phyloP scores from a whole-genome alignment of 2,797 vertebrate genomes.

The Heteromormyrus szaboi region DNA sequence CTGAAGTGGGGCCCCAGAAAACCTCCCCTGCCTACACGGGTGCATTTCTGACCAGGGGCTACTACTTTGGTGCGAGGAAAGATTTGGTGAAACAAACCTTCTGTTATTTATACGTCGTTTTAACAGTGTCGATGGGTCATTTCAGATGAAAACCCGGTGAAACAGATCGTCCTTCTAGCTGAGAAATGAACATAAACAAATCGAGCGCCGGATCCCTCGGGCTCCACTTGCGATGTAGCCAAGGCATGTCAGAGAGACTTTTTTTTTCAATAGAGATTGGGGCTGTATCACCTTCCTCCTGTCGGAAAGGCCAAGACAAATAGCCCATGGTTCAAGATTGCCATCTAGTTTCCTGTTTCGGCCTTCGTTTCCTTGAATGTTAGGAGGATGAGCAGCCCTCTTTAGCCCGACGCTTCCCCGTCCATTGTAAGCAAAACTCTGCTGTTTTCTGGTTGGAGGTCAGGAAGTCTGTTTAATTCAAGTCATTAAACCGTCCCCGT shows the following conservation, averaged over 20 bases:
- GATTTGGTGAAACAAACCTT: background rate
- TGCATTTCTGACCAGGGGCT: background rate
- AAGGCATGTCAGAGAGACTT: background rate
- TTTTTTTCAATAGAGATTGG: background rate
- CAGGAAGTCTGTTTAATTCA: background rate
- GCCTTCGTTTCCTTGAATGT: slow-evolving; percentile 52
- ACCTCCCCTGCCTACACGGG: background rate
- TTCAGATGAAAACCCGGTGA: background rate
- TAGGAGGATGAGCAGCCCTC: slow-evolving; percentile 2
- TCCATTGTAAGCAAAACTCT: background rate
- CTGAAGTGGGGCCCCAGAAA: background rate
- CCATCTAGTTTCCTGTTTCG: slow-evolving; percentile 66
- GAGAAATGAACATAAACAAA: background rate
- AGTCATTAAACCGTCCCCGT: no score
- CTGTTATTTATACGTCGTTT: background rate
- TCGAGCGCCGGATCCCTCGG: background rate
- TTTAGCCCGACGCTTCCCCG: background rate
- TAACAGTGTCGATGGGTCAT: background rate
- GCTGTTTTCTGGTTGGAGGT: background rate
- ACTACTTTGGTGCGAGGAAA: background rate
- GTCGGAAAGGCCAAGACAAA: slow-evolving; percentile 70
- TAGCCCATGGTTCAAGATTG: slow-evolving; percentile 68
- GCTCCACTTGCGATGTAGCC: background rate
- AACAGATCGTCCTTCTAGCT: background rate
- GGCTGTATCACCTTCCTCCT: slow-evolving; percentile 71